These are phyloP conservation scores for Bellardia pandia DNA, from an alignment of 2,888 invertebrate genomes.

Conservation along the genomic window DNA sequence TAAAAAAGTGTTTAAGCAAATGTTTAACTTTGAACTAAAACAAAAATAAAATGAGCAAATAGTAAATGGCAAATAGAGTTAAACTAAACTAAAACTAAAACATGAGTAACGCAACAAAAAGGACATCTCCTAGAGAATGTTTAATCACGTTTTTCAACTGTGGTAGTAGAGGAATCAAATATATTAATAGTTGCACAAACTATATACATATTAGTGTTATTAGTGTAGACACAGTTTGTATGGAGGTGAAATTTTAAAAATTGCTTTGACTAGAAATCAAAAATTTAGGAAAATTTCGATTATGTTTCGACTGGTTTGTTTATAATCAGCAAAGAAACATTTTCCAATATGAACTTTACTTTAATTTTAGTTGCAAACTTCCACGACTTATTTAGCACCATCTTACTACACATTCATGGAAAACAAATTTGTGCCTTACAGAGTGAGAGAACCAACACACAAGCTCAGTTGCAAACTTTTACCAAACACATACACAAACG, in stretches of 20 bases:
- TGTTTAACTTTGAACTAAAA: constrained; percentile 23
- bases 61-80: constrained; percentile 26
- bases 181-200: constrained; percentile 2
- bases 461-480: constrained; percentile 31
- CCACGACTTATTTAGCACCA: no score
- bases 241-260: no score
- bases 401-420: neutral
- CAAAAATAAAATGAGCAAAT: constrained; percentile 33
- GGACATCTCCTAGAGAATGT: constrained; percentile 32
- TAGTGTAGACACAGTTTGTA: no score
- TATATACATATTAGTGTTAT: neutral
- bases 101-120: constrained; percentile 30
- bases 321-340: no score
- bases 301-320: no score
- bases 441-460: neutral
- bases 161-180: constrained; percentile 25
- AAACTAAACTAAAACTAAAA: constrained; percentile 34
- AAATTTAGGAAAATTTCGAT: no score
- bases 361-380: no score
- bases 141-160: constrained; percentile 36
- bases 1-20: constrained; percentile 31
- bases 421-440: neutral
- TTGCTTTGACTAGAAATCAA: no score
- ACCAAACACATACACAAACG: neutral
- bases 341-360: no score